A percentile compares a stretch with the other conserved stretches of the same genome.
phyloP scores from a whole-genome alignment of 2,888 invertebrate species.

The Parelbella ahira region DNA sequence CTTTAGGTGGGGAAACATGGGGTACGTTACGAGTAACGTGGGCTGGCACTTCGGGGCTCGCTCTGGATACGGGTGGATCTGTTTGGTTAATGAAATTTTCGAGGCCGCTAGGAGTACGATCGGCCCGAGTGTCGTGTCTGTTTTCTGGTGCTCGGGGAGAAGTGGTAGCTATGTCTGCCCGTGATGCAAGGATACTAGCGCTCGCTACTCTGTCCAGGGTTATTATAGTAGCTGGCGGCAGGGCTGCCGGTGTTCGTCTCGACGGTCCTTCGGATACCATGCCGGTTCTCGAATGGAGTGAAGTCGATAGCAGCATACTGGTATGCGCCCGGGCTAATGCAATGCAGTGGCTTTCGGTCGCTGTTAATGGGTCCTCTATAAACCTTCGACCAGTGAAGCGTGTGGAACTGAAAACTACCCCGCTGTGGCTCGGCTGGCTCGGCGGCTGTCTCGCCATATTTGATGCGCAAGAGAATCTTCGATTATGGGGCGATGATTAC shows the following conservation, averaged over 20 bases:
- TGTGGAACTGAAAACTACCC: slow-evolving; percentile 83
- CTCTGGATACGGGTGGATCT: slow-evolving; percentile 95
- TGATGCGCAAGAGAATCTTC: slow-evolving; percentile 91
- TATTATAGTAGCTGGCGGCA: slow-evolving; percentile 68
- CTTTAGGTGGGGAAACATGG: slow-evolving; percentile 73
- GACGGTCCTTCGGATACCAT: slow-evolving; percentile 88
- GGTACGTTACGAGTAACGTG: slow-evolving; percentile 67
- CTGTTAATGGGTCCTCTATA: slow-evolving; percentile 61
- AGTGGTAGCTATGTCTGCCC: slow-evolving; percentile 71
- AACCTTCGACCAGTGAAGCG: slow-evolving; percentile 82
- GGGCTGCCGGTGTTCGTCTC: slow-evolving; percentile 79
- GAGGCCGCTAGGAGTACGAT: slow-evolving; percentile 91
- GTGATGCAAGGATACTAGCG: slow-evolving; percentile 85
- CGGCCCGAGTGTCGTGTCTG: slow-evolving; percentile 94
- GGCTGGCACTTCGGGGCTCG: slow-evolving; percentile 68
- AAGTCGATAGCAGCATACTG: slow-evolving; percentile 87
- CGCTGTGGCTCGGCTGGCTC: slow-evolving; percentile 86
- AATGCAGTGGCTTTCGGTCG: slow-evolving; percentile 92
- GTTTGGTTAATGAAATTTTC: slow-evolving; percentile 96
- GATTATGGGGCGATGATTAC: slow-evolving; percentile 94
- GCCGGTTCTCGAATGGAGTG: slow-evolving; percentile 94
- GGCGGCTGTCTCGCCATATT: slow-evolving; percentile 91
- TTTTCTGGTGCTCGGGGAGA: slow-evolving; percentile 99
- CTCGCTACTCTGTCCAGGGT: slow-evolving; percentile 96
- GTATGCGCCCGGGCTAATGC: slow-evolving; percentile 93